Percentiles rank a stretch among this genome's conserved stretches.
Conservation (phyloP, 2,888 invertebrate species). For the Drepanosiphum platanoidis region DNA sequence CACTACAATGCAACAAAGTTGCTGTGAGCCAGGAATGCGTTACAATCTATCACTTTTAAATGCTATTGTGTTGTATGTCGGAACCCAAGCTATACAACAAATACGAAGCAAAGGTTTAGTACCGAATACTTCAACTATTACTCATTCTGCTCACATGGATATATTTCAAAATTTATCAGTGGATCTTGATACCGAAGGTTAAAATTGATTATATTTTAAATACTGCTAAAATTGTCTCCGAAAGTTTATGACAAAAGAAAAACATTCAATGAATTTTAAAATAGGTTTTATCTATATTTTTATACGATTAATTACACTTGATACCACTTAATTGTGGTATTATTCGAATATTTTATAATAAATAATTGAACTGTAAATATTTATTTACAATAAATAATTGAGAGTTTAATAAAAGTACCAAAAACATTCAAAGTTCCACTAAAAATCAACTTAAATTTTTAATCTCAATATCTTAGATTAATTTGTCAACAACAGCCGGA, state of each 20-base stretch:
- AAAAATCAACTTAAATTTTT: too few relatives aligned
- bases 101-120: conserved; percentile 91
- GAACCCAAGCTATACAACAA: conserved; percentile 92
- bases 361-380: too few relatives aligned
- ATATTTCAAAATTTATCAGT: conserved; percentile 99
- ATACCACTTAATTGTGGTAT: too few relatives aligned
- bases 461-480: background rate
- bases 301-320: too few relatives aligned
- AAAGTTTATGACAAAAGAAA: background rate
- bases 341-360: too few relatives aligned
- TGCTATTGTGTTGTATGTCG: conserved; percentile 96
- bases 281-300: too few relatives aligned
- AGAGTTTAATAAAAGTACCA: too few relatives aligned
- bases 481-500: too few relatives aligned
- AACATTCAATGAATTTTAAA: background rate
- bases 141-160: conserved; percentile 99
- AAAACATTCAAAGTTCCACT: too few relatives aligned
- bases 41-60: conserved; percentile 98
- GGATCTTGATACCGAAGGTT: conserved; percentile 95
- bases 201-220: conserved; percentile 66
- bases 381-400: too few relatives aligned
- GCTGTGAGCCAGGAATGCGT: conserved; percentile 83
- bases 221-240: background rate
- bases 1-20: conserved; percentile 86
- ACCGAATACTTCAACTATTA: conserved; percentile 97